phyloP scores from a whole-genome alignment of 2,888 invertebrate genomes.

The Acronicta alni region DNA sequence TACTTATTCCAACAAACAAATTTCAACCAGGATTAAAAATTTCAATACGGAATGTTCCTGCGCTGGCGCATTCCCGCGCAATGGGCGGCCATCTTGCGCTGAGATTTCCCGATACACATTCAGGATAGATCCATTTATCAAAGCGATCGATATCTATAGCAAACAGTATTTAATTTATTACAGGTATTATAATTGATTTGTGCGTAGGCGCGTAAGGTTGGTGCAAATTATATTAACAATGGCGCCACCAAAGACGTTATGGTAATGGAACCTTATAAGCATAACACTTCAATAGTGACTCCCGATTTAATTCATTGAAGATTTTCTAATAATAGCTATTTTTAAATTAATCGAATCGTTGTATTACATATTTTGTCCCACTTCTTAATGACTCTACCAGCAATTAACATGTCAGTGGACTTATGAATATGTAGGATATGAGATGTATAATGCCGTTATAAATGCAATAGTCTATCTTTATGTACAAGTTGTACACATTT shows the following conservation, averaged over 20 bases:
- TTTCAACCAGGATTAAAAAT: constrained; percentile 49
- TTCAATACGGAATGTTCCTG: constrained; percentile 58
- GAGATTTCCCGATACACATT: constrained; percentile 75
- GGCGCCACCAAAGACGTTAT: constrained; percentile 81
- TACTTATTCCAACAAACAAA: constrained; percentile 37
- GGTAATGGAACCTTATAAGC: constrained; percentile 66
- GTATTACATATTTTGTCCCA: not conserved
- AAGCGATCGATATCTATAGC: constrained; percentile 84
- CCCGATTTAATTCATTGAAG: constrained; percentile 6
- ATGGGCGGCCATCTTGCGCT: constrained; percentile 84
- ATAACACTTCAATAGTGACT: constrained; percentile 67
- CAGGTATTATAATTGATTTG: constrained; percentile 82
- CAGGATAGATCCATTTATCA: constrained; percentile 85
- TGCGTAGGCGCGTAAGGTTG: constrained; percentile 81
- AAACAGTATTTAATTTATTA: constrained; percentile 87
- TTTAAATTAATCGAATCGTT: not conserved
- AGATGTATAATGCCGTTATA: constrained; percentile 4
- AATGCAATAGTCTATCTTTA: constrained; percentile 15
- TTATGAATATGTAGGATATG: constrained; percentile 12
- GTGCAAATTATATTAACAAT: constrained; percentile 81
- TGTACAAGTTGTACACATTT: constrained; percentile 8
- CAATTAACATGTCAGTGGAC: constrained; percentile 33
- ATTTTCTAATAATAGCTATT: not conserved
- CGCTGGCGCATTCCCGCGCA: constrained; percentile 71
- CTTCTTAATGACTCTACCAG: constrained; percentile 8